Base-by-base conservation (phyloP, 1,140 invertebrate genomes). In the Sitobion miscanthi region DNA sequence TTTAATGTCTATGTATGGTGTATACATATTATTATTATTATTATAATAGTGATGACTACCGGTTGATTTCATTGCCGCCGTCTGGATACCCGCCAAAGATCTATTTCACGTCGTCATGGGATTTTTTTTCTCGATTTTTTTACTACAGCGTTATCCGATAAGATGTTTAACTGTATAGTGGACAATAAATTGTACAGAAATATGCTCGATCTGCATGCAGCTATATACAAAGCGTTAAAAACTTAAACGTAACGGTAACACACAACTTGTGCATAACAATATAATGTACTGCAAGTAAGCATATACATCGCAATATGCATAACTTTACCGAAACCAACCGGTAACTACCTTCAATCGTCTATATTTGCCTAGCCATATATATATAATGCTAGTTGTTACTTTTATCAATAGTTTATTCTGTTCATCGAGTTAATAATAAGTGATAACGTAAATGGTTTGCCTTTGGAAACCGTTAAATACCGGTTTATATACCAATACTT, bases 1-100 rank as follows among this genome's bases (percentile, higher is more conserved):
- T 88, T 88, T 88, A 88, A 49, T 88, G 86, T 35, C 86, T 88
- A 35, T 49, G 30, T 52, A 88, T 47, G 8, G 82, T 83, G 20
- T 30, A 86, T 86, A 47, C 7, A 86, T 85, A 85, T 23, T 23
- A 82, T 35, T 82, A 82, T 62, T 62, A 62, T n/a, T 69, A n/a
- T 30, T 69, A 69, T 69, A 14, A 69, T 77, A 77, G 30, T 77
- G 21, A n/a, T 49, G 86, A 49, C 86, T 88, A 88, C 45, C 30
- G 86, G 86, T 49, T 88, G 45, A 88, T 49, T 52, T 86, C 85
- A 47, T 86, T 86, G 45, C 47, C 47, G 17, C 30, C 2, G 42
- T 47, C 23, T 14, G 8, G 21, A 30, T 42, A 42, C 38, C 20
- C 8, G 23, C 42, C 42, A 47, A 25, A 45, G 42, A 25, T 86